Conservation (phyloP, 2,113 vertebrate genomes). For the Spheniscus mendiculus region DNA sequence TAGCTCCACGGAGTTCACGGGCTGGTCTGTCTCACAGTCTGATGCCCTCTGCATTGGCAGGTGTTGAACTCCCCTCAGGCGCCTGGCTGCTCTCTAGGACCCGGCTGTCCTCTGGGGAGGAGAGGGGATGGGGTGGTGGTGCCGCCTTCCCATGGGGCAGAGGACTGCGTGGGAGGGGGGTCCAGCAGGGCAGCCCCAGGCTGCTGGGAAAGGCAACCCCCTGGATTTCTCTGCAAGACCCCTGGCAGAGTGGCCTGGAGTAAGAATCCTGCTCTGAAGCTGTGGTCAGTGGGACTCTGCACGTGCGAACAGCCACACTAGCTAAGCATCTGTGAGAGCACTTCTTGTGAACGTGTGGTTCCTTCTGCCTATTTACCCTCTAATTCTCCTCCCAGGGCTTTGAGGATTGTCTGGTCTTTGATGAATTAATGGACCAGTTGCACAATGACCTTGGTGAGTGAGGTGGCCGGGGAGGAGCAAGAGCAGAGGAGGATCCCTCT, state of each 20-base stretch:
- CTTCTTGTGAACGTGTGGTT: accelerated
- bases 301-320: accelerated
- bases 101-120: neutral
- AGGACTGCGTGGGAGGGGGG: neutral
- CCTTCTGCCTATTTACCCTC: neutral
- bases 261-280: neutral
- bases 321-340: neutral
- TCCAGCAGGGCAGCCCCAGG: neutral
- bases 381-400: constrained; percentile 83
- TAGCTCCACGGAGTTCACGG: neutral
- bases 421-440: constrained; percentile 90
- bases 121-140: neutral
- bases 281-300: neutral
- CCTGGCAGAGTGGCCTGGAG: neutral
- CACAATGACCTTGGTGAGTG: constrained; percentile 89
- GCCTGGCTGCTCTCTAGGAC: neutral
- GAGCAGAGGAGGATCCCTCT: neutral
- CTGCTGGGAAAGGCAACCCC: neutral
- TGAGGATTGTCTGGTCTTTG: constrained; percentile 95
- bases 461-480: accelerated
- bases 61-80: neutral
- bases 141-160: neutral
- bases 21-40: neutral
- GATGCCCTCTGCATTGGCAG: neutral
- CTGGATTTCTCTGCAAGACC: neutral